Base-by-base conservation (phyloP, 2,797 vertebrate genomes). In the Channa striata region DNA sequence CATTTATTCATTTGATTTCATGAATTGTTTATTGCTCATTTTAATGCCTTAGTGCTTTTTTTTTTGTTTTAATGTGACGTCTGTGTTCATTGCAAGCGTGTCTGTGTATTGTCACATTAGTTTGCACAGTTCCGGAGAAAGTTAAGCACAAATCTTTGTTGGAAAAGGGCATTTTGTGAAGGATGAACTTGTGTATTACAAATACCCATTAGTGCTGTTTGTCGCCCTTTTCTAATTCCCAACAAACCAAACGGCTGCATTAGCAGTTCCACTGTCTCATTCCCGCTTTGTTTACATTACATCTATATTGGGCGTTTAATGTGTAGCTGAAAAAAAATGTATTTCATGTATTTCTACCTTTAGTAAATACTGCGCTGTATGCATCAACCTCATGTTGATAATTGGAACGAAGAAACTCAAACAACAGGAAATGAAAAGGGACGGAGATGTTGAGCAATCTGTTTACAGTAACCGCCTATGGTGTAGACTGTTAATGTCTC, bases 131-230 rank as follows among this genome's bases (percentile, higher is more conserved):
- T 69, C 40, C 2, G 16, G 12, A 21, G 8, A 20, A 65, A 54
- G n/a, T 72, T 44, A 9, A 61, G 13, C 49, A 33, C 48, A 16
- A 48, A 50, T 13, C 25, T 46, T 12, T 40, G 43, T 34, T 72
- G 6, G 30, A 53, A 74, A 85, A 80, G 36, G 53, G 33, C 59
- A 49, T 39, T 17, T 48, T 36, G 16, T 57, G 10, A 63, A 30
- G 20, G 40, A 71, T 36, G 20, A 54, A 48, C 6, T 53, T 54
- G 19, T 33, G 6, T 60, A 61, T 12, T 9, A 36, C 34, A 74
- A 44, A 21, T 3, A 13, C 13, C 49, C 50, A 60, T 66, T 40
- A 37, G 43, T 46, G 66, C 6, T 2, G 23, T 58, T 52, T 65
- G 39, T 51, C 49, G 58, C 44, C 46, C 11, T n/a, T 30, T 70